phyloP scores from a whole-genome alignment of 2,113 vertebrate genomes.

The Pycnonotus jocosus region DNA sequence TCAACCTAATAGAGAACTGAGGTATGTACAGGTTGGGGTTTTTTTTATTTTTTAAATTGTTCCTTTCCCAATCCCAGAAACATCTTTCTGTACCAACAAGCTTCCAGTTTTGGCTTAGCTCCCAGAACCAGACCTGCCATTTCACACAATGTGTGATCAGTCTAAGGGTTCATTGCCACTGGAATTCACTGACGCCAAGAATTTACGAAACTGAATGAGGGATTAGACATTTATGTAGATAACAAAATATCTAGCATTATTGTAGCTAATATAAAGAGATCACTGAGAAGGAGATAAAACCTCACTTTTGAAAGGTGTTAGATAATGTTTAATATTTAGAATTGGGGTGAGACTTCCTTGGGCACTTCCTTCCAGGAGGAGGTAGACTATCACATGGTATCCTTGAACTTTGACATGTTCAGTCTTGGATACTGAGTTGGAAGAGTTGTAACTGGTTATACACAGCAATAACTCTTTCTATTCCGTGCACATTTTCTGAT shows the following conservation, averaged over 20 bases:
- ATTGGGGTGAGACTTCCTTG: background rate
- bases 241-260: background rate
- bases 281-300: background rate
- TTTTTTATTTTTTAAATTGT: background rate
- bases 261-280: background rate
- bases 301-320: background rate
- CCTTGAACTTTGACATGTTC: background rate
- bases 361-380: background rate
- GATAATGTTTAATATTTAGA: background rate
- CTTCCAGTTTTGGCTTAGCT: background rate
- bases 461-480: background rate
- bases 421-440: background rate
- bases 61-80: background rate
- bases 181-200: slow-evolving; percentile 4
- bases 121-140: background rate
- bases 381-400: background rate
- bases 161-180: background rate
- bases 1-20: background rate
- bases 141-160: background rate
- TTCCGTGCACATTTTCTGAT: background rate
- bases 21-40: background rate
- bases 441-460: background rate
- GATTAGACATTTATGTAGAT: background rate
- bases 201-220: background rate
- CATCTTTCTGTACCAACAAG: background rate